Percentiles rank a stretch among this genome's conserved stretches.
Conservation (phyloP, 2,888 invertebrate species). For the Carcina quercana region DNA sequence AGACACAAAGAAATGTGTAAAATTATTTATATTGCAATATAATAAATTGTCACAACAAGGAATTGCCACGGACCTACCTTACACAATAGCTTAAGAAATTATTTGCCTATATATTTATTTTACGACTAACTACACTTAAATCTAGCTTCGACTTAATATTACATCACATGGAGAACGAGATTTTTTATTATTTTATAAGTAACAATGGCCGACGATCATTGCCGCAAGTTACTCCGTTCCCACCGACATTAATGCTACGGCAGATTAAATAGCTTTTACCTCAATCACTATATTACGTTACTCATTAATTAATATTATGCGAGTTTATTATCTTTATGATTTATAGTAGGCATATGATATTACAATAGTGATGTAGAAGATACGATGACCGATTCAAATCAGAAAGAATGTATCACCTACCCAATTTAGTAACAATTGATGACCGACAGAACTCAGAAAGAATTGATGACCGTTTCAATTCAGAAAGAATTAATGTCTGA, state of each 20-base stretch:
- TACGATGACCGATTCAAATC: too few species aligned
- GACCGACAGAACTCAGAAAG: too few species aligned
- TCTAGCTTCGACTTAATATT: slow-evolving; percentile 59
- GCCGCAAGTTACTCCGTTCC: slow-evolving; percentile 39
- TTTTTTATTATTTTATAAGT: slow-evolving; percentile 51
- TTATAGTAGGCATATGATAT: too few species aligned
- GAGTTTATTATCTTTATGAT: too few species aligned
- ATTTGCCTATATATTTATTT: slow-evolving; percentile 25
- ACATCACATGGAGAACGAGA: slow-evolving; percentile 73
- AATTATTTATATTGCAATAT: slow-evolving; percentile 61
- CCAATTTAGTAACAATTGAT: too few species aligned
- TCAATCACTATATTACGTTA: not conserved
- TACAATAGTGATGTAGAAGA: too few species aligned
- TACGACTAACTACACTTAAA: slow-evolving; percentile 32
- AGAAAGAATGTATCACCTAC: too few species aligned
- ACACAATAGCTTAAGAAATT: slow-evolving; percentile 47
- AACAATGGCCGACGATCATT: slow-evolving; percentile 49
- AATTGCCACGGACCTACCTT: slow-evolving; percentile 57
- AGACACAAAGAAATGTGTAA: slow-evolving; percentile 44
- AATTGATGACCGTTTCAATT: too few species aligned
- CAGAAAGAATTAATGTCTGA: too few species aligned
- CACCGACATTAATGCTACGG: slow-evolving; percentile 26
- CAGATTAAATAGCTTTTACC: not conserved
- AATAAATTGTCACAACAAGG: slow-evolving; percentile 68
- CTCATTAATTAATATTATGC: slow-evolving; percentile 2